Base-by-base conservation (phyloP, 1,140 invertebrate genomes). In the Hyles vespertilio region DNA sequence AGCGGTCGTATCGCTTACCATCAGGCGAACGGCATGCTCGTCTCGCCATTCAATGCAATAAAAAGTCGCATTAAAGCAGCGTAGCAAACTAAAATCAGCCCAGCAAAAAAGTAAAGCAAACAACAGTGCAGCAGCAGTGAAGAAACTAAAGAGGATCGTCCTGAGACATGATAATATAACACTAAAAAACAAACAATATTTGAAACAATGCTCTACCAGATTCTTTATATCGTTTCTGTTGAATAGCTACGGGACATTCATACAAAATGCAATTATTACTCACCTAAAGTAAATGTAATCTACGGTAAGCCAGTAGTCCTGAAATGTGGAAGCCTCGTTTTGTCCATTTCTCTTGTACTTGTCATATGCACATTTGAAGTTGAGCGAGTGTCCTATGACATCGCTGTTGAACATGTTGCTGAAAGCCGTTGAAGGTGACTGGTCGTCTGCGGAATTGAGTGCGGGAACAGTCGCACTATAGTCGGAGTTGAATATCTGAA, bases 201-300 rank as follows among this genome's bases (percentile, higher is more conserved):
- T 22, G 22, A 22, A 22, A 22, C 22, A 22, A 22, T 22, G 22
- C 22, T 22, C 22, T 22, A 22, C 22, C 22, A 22, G 22, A 22
- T 22, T 22, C 22, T 22, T 22, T 22, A 22, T 22, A 22, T 22
- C 22, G 22, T 22, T 22, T 22, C 22, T 22, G 0, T 22, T 22
- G 22, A 22, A 22, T 22, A 22, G 22, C 22, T 22, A 22, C 22
- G 22, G 22, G 22, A 12, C 5, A 32, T 10, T 32, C 8, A 45
- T 44, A 36, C 40, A 45, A 3, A 40, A 33, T 36, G n/a, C n/a
- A 61, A 47, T 56, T 49, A 55, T 40, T 53, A 33, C 56, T 57
- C 89, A 92, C 89, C 91, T 93, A 66, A 93, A 94, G 74, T 95
- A 94, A 61, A 96, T 95, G 71, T 96, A 96, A 87, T 96, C 95